phyloP scores from a whole-genome alignment of 1,140 invertebrate species.

The Brachionus asplanchnoidis region DNA sequence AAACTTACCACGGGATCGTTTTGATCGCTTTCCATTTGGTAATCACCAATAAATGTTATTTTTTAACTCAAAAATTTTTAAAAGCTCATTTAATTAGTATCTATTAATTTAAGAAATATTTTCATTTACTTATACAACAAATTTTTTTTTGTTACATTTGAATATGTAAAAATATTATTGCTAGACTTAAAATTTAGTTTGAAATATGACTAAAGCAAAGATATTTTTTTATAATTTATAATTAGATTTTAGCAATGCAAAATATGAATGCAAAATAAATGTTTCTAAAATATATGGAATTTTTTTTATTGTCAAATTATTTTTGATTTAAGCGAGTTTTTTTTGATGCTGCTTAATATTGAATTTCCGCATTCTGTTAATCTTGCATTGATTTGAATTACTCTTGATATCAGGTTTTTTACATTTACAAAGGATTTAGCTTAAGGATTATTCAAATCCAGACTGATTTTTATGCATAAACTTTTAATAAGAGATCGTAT shows the following conservation, averaged over 20 bases:
- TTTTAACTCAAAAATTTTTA: neutral
- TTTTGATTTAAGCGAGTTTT: neutral
- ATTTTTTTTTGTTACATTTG: neutral
- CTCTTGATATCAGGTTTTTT: too few relatives aligned
- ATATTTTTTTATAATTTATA: constrained; percentile 26
- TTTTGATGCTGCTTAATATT: neutral
- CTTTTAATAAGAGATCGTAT: too few relatives aligned
- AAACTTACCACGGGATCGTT: constrained; percentile 9
- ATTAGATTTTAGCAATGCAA: neutral
- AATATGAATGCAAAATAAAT: constrained; percentile 12
- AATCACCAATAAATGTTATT: neutral
- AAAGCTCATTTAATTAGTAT: neutral
- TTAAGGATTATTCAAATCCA: too few relatives aligned
- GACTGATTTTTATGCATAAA: too few relatives aligned
- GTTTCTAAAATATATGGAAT: neutral
- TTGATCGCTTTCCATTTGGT: constrained; percentile 7
- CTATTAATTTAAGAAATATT: neutral
- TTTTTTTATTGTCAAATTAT: neutral
- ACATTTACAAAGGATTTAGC: too few relatives aligned
- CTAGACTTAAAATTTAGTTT: neutral
- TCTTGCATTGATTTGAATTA: too few relatives aligned
- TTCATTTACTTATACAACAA: neutral
- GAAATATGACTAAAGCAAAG: constrained; percentile 19
- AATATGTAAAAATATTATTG: neutral
- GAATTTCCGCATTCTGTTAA: neutral